phyloP scores from a whole-genome alignment of 2,888 invertebrate species.

The Acleris emargana region DNA sequence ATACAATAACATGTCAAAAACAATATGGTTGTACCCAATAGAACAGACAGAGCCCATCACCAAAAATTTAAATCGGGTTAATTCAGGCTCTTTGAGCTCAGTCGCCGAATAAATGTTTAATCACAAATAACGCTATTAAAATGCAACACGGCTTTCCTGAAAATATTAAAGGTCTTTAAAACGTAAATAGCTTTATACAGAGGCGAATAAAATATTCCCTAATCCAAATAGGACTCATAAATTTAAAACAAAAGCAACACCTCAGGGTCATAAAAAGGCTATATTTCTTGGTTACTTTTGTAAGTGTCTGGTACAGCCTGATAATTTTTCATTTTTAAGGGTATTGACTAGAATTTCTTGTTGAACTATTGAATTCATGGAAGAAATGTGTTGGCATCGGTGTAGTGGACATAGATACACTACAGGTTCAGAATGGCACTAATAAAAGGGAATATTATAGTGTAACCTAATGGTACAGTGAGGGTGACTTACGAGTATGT shows the following conservation, averaged over 20 bases:
- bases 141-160: background rate
- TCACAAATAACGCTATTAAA: conserved; percentile 12
- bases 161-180: conserved; percentile 15
- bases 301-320: background rate
- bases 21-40: too few relatives aligned
- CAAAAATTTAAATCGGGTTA: too few relatives aligned
- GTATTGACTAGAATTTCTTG: background rate
- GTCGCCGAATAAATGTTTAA: conserved; percentile 4
- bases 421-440: too few relatives aligned
- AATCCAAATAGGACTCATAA: conserved; percentile 38
- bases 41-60: too few relatives aligned
- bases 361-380: too few relatives aligned
- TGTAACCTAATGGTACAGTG: too few relatives aligned
- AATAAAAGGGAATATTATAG: too few relatives aligned
- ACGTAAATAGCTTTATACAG: conserved; percentile 34
- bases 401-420: background rate
- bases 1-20: too few relatives aligned
- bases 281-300: conserved; percentile 15
- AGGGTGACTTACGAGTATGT: too few relatives aligned
- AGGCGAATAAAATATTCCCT: conserved; percentile 20
- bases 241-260: conserved; percentile 26
- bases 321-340: background rate
- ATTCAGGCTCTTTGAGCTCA: background rate
- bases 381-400: background rate
- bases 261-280: conserved; percentile 24